These are phyloP conservation scores for Kryptopterus vitreolus DNA, from an alignment of 2,797 vertebrate genomes.

Conservation along the genomic window DNA sequence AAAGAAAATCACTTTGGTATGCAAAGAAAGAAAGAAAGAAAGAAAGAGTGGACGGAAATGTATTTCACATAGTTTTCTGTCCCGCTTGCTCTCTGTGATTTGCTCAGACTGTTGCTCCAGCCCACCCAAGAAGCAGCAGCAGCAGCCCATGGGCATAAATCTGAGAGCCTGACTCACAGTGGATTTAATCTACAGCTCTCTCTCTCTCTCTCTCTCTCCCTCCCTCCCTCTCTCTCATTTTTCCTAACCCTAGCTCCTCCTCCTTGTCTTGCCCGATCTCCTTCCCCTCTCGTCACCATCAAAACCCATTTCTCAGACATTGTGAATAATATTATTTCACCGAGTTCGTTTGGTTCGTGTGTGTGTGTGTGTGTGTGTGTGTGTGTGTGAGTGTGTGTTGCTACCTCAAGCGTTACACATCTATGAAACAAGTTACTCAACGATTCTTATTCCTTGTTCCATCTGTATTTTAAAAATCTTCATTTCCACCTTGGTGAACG, in stretches of 20 bases:
- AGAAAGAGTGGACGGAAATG: slow-evolving; percentile 64
- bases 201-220: slow-evolving; percentile 59
- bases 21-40: slow-evolving; percentile 55
- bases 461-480: neutral
- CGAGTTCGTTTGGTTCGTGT: slow-evolving; percentile 48
- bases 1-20: no score
- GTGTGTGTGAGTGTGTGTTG: slow-evolving; percentile 22
- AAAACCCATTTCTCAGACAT: slow-evolving; percentile 62
- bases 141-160: slow-evolving; percentile 91
- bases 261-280: slow-evolving; percentile 53
- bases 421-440: neutral
- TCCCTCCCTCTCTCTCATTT: slow-evolving; percentile 50
- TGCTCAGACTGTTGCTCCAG: slow-evolving; percentile 62
- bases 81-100: slow-evolving; percentile 61
- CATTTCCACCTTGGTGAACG: neutral
- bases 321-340: slow-evolving; percentile 76
- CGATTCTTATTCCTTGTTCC: neutral
- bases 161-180: slow-evolving; percentile 82
- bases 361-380: neutral
- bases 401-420: neutral
- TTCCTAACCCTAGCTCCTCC: slow-evolving; percentile 42
- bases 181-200: slow-evolving; percentile 79
- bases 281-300: slow-evolving; percentile 62
- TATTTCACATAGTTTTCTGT: slow-evolving; percentile 67
- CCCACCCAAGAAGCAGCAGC: slow-evolving; percentile 96